A percentile compares a stretch with the other conserved stretches of the same genome.
These are phyloP conservation scores for Sebastes dallii DNA, from an alignment of 2,797 vertebrate species.

Conservation along the genomic window DNA sequence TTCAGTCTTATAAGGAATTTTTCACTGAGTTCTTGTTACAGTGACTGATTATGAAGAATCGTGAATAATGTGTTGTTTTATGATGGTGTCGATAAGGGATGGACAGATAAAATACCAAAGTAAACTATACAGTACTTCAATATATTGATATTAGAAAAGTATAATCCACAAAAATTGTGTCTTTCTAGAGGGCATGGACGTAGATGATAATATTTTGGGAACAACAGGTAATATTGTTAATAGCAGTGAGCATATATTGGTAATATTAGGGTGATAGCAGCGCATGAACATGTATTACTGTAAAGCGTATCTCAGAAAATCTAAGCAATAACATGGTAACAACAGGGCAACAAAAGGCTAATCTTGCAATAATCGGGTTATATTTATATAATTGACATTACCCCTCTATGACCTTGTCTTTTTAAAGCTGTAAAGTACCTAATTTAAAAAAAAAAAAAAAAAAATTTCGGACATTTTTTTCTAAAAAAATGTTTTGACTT, in stretches of 20 bases:
- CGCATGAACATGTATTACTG: too few species aligned
- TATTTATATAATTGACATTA: neutral
- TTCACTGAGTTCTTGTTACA: neutral
- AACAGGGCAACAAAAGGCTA: neutral
- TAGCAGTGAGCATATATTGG: neutral
- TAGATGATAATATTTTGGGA: neutral
- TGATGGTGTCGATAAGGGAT: neutral
- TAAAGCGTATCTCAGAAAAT: neutral
- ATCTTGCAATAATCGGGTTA: neutral
- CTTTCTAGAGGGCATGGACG: neutral
- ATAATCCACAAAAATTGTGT: too few species aligned
- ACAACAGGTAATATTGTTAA: too few species aligned
- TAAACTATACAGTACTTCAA: neutral
- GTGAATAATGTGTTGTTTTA: neutral
- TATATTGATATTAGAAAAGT: too few species aligned
- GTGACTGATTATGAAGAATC: conserved; percentile 18
- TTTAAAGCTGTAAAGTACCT: neutral
- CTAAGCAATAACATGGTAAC: neutral
- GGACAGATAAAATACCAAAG: neutral
- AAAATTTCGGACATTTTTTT: too few species aligned
- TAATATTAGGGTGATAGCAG: neutral
- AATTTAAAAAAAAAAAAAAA: neutral
- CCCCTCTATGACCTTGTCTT: neutral
- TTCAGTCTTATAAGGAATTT: neutral
- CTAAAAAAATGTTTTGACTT: too few species aligned